Evolutionary conservation across 1,140 invertebrate genomes (phyloP), one percentile per base, ranked within the genome.

Genomic region (Physella acuta): DNA sequence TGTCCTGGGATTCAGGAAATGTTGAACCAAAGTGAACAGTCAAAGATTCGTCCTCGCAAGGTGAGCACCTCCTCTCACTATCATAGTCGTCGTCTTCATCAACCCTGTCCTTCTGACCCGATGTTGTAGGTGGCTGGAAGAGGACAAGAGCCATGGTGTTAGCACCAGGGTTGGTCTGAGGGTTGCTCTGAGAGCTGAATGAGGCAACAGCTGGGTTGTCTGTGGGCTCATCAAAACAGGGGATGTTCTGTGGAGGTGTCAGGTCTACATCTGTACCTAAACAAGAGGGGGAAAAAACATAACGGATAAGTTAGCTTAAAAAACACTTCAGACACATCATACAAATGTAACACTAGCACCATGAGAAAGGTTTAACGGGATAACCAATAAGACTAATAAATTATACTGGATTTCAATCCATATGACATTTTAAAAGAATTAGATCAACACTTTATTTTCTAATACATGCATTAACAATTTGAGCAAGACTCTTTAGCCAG

Each of bases 1-100:
- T 3, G 26, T 24, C 36, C 36, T 55, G n/a, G 49, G 11, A n/a
- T 30, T n/a, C 3, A 28, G 64, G 33, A 36, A 67, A 67, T 2
- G 26, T n/a, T 1, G 64, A 67, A 30, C 52, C 64, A 39, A 67
- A 67, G 39, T 67, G 64, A 39, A 67, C 53, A 1, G 36, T 39
- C n/a, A 67, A 36, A 55, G 64, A 67, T n/a, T 56, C 64, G 20
- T 67, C 30, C 17, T 30, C 64, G 24, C 51, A 34, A 4, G 53
- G 53, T 8, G 51, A 26, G 39, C 30, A 24, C 51, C 24, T 26
- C 8, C 34, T 3, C 52, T 49, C 34, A 2, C 49, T 24, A 56
- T 67, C 52, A 20, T 56, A 55, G 24, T 56, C 51, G 39, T 67
- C 33, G 26, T 8, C 30, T 1, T 55, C 52, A 16, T 67, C 51